phyloP scores from a whole-genome alignment of 2,888 invertebrate species.

The Ichneumoninae sp. region DNA sequence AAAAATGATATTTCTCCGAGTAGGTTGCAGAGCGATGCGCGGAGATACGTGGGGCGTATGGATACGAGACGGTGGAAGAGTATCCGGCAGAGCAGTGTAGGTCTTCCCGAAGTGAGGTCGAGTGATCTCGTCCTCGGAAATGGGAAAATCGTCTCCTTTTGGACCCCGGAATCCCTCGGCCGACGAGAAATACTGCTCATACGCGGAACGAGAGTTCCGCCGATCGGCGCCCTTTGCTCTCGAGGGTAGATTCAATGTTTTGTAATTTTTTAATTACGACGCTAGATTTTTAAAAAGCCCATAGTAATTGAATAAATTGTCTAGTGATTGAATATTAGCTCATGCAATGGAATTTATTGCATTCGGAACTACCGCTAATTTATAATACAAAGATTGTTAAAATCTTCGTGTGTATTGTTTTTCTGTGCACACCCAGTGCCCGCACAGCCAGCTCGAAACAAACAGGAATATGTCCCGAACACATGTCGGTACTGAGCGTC shows the following conservation, averaged over 20 bases:
- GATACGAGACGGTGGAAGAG: constrained; percentile 1
- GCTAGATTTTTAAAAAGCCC: neutral
- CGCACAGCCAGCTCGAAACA: constrained; percentile 4
- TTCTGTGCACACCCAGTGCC: neutral
- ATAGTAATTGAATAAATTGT: neutral
- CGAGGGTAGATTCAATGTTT: neutral
- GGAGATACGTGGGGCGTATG: neutral
- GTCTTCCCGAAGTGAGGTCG: constrained; percentile 4
- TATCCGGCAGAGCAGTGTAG: neutral
- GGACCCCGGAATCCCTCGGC: constrained; percentile 5
- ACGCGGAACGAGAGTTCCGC: neutral
- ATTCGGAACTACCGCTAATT: neutral
- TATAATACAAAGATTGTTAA: neutral
- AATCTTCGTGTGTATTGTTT: too few relatives aligned
- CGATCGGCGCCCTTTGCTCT: neutral
- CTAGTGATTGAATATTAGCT: neutral
- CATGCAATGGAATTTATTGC: neutral
- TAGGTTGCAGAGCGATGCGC: constrained; percentile 7
- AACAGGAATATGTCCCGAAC: constrained; percentile 41
- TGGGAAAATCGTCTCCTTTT: constrained; percentile 38
- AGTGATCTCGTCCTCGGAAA: constrained; percentile 15
- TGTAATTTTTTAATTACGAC: neutral
- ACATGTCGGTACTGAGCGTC: constrained; percentile 20
- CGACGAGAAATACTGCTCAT: constrained; percentile 9
- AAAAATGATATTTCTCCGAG: constrained; percentile 31